phyloP scores from a whole-genome alignment of 2,888 invertebrate genomes.

The Eristalis tenax region DNA sequence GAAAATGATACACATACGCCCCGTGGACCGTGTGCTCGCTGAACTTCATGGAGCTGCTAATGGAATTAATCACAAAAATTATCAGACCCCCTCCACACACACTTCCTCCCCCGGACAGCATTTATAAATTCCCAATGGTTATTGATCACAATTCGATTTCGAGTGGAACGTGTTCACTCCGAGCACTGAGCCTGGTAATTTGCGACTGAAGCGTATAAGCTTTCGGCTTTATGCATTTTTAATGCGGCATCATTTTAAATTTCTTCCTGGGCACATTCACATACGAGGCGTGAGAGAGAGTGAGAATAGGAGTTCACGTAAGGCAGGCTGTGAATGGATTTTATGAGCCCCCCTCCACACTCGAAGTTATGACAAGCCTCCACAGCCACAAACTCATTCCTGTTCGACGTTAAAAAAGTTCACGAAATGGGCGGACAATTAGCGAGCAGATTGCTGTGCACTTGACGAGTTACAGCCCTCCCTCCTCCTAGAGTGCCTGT shows the following conservation, averaged over 20 bases:
- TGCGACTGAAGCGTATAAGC: neutral
- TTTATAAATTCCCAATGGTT: slow-evolving; percentile 35
- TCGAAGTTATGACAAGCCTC: neutral
- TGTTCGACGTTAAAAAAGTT: neutral
- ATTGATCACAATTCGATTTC: slow-evolving; percentile 44
- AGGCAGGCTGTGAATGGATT: neutral
- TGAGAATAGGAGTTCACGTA: neutral
- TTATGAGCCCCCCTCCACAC: neutral
- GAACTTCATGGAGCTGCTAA: slow-evolving; percentile 9
- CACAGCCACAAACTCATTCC: neutral
- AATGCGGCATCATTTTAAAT: slow-evolving; percentile 4
- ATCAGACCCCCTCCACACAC: neutral
- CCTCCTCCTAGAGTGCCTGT: no score
- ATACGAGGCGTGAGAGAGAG: no score
- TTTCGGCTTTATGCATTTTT: slow-evolving; percentile 25
- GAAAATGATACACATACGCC: neutral
- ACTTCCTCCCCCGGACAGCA: neutral
- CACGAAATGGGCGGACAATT: neutral
- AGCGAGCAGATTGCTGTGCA: neutral
- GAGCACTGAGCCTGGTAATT: slow-evolving; percentile 10
- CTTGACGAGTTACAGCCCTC: no score
- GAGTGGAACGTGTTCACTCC: slow-evolving; percentile 5
- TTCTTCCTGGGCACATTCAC: neutral
- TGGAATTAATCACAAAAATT: slow-evolving; percentile 25
- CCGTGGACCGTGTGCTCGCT: neutral